Conservation (phyloP, 1,140 invertebrate genomes). For the Heliconius eleuchia region DNA sequence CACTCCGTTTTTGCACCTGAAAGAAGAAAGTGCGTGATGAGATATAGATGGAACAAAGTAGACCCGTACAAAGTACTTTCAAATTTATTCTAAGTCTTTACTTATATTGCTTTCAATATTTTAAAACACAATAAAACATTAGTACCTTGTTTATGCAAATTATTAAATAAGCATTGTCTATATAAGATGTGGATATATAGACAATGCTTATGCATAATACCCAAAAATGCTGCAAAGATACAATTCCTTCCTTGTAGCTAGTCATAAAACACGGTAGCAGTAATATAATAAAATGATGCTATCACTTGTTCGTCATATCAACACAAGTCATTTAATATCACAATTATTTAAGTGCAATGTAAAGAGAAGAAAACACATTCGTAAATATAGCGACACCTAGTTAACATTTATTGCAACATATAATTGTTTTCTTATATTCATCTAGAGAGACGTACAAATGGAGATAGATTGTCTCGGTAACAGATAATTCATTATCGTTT, state of each 20-base stretch:
- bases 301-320: background rate
- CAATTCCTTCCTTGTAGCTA: background rate
- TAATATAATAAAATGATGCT: background rate
- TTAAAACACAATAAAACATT: background rate
- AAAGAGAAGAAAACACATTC: conserved; percentile 3
- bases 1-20: no score
- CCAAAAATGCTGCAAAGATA: background rate
- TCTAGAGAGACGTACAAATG: conserved; percentile 15
- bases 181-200: background rate
- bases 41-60: no score
- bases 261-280: background rate
- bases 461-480: conserved; percentile 26
- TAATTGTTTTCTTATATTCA: conserved; percentile 16
- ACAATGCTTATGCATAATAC: background rate
- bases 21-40: no score
- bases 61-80: no score
- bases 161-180: background rate
- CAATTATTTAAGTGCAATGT: conserved; percentile 3
- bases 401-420: conserved; percentile 3
- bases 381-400: background rate
- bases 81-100: no score
- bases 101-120: no score
- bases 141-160: background rate
- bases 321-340: background rate
- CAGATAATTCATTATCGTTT: conserved; percentile 32